phyloP scores from a whole-genome alignment of 1,140 invertebrate species.

The Tyrophagus putrescentiae region DNA sequence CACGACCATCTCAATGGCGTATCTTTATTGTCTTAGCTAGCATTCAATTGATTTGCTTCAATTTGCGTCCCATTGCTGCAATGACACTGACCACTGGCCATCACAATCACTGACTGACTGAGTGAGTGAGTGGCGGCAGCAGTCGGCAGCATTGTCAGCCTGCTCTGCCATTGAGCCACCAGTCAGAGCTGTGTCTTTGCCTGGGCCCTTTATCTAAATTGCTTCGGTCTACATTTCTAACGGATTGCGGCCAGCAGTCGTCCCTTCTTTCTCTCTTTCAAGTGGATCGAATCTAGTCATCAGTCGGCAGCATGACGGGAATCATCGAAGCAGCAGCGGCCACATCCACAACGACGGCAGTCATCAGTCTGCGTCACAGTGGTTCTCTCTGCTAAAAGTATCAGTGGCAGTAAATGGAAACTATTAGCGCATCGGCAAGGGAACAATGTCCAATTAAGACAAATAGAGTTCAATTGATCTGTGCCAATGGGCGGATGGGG shows the following conservation, averaged over 20 bases:
- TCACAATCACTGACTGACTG: neutral
- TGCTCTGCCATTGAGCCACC: neutral
- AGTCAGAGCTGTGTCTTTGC: neutral
- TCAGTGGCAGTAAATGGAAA: too few relatives aligned
- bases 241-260: neutral
- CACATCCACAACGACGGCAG: too few relatives aligned
- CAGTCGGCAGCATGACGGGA: too few relatives aligned
- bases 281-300: neutral
- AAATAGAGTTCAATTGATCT: constrained; percentile 6
- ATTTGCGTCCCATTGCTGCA: too few relatives aligned
- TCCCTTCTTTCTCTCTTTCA: neutral
- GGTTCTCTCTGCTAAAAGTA: too few relatives aligned
- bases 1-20: neutral
- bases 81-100: neutral
- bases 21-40: constrained; percentile 7
- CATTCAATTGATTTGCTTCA: constrained; percentile 10
- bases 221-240: neutral
- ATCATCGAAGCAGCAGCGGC: too few relatives aligned
- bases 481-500: too few relatives aligned
- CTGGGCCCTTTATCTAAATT: constrained; percentile 9
- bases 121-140: neutral
- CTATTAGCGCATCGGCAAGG: neutral
- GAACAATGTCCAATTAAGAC: constrained; percentile 12
- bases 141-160: too few relatives aligned
- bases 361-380: too few relatives aligned